Conservation (phyloP, 2,888 invertebrate genomes). For the Abscondita cerata region DNA sequence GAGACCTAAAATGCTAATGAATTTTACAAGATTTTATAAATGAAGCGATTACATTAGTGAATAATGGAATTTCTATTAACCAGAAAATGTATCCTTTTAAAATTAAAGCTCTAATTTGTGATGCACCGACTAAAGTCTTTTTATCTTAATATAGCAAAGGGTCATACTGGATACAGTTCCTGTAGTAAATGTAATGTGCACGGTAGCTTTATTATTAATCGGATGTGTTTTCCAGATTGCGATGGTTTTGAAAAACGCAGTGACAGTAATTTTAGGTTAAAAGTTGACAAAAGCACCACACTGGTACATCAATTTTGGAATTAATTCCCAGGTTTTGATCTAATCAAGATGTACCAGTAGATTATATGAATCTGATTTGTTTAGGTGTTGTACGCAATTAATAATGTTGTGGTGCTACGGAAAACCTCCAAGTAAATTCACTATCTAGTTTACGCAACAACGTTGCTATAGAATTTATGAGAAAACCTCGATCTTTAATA, state of each 20-base stretch:
- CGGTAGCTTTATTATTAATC: constrained; percentile 32
- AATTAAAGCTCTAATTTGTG: constrained; percentile 35
- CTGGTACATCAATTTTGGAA: no score
- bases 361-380: constrained; percentile 29
- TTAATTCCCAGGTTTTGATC: no score
- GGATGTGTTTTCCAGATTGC: constrained; percentile 35
- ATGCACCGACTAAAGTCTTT: no score
- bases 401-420: constrained; percentile 15
- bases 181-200: constrained; percentile 37
- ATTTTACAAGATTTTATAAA: constrained; percentile 7
- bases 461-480: neutral
- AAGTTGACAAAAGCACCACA: constrained; percentile 13
- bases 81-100: neutral
- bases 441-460: no score
- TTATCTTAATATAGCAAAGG: constrained; percentile 32
- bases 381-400: constrained; percentile 18
- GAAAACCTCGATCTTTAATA: no score
- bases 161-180: constrained; percentile 27
- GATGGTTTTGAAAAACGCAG: constrained; percentile 28
- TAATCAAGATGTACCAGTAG: no score
- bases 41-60: neutral
- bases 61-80: neutral
- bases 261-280: no score
- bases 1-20: neutral
- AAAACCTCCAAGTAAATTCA: neutral